These are phyloP conservation scores for Diadophis punctatus DNA, from an alignment of 2,113 vertebrate species.

Conservation along the genomic window DNA sequence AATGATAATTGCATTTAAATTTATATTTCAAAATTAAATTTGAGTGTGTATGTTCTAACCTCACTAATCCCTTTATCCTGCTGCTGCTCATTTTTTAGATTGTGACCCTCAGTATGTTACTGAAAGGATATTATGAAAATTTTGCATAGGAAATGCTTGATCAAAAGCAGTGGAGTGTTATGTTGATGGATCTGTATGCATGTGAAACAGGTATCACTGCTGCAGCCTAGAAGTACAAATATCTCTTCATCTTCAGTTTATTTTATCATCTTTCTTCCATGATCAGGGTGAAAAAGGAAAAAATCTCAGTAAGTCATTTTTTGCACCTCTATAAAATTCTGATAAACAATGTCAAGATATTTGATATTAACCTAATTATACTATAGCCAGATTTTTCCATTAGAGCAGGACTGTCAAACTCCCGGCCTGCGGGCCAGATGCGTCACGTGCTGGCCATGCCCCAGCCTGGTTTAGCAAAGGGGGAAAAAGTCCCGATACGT, in stretches of 20 bases:
- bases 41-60: neutral
- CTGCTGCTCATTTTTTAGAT: neutral
- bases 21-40: neutral
- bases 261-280: neutral
- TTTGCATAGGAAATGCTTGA: neutral
- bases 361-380: neutral
- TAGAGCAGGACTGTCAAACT: no score
- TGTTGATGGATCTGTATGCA: neutral
- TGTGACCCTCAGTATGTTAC: neutral
- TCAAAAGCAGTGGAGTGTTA: neutral
- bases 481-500: no score
- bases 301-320: neutral
- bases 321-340: neutral
- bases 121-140: neutral
- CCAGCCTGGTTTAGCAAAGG: no score
- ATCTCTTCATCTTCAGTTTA: neutral
- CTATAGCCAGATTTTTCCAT: neutral
- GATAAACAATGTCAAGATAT: neutral
- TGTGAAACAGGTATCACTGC: neutral
- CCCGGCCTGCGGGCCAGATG: no score
- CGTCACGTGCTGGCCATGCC: no score
- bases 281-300: neutral
- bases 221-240: neutral
- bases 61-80: neutral
- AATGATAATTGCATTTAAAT: neutral